Percentiles rank a stretch among this genome's conserved stretches.
phyloP scores from a whole-genome alignment of 2,797 vertebrate genomes.

The Taeniopygia guttata region DNA sequence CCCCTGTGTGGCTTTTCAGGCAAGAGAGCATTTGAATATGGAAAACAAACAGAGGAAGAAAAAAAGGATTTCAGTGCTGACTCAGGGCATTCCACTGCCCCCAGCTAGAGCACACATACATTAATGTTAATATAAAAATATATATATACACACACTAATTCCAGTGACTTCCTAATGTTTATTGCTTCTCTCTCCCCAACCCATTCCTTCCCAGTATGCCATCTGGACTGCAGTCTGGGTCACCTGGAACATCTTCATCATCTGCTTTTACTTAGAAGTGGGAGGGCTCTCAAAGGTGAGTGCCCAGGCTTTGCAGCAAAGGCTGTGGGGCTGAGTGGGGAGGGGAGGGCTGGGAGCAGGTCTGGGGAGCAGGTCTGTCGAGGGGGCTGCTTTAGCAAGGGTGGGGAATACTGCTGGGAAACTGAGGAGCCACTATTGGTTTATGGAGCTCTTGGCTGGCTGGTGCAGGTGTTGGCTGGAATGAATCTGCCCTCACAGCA shows the following conservation, averaged over 20 bases:
- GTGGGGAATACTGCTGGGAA: background rate
- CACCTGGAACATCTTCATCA: constrained; percentile 92
- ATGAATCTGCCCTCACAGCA: background rate
- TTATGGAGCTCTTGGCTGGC: background rate
- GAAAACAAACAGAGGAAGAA: background rate
- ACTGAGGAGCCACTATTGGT: background rate
- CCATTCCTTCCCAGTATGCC: constrained; percentile 75
- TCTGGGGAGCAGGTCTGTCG: rapidly evolving
- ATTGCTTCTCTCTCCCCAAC: background rate
- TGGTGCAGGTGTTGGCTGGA: background rate
- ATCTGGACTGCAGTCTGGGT: constrained; percentile 90
- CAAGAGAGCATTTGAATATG: background rate
- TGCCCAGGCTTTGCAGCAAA: background rate
- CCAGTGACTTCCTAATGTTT: background rate
- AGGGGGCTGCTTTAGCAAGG: background rate
- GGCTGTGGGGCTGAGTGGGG: background rate
- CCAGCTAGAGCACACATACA: background rate
- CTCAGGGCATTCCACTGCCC: background rate
- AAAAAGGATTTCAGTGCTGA: background rate
- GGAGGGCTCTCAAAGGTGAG: constrained; percentile 89
- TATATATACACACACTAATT: background rate
- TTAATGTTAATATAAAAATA: background rate
- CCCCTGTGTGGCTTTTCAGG: background rate
- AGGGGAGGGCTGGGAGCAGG: background rate
- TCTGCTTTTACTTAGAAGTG: constrained; percentile 93